A percentile compares a stretch with the other conserved stretches of the same genome.
Conservation (phyloP, 2,113 vertebrate species). For the Anseranas semipalmata region DNA sequence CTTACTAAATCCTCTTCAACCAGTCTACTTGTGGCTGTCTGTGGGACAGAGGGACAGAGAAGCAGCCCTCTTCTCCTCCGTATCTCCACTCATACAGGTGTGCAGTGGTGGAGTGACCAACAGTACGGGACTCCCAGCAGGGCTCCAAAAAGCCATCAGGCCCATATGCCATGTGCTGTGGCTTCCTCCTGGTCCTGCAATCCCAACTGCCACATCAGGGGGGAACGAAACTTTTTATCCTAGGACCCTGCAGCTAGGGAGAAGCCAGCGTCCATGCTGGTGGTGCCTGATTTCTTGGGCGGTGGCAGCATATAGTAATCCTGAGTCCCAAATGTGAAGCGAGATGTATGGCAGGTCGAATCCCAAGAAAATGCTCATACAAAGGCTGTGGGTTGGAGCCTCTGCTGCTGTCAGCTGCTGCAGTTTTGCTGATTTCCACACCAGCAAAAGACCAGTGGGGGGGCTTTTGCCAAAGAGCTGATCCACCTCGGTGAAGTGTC, state of each 20-base stretch:
- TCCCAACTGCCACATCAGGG: background rate
- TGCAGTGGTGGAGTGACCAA: background rate
- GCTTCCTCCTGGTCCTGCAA: background rate
- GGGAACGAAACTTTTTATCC: background rate
- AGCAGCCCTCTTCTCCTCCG: background rate
- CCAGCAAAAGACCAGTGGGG: background rate
- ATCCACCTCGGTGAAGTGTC: background rate
- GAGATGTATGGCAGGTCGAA: background rate
- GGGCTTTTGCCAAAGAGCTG: background rate
- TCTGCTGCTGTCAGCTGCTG: background rate
- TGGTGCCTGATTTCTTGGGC: accelerated
- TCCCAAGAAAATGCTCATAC: background rate
- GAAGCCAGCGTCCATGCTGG: background rate
- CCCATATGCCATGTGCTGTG: background rate
- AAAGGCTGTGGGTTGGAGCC: background rate
- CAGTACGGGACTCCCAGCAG: background rate
- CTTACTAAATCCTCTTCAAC: background rate
- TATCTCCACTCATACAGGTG: background rate
- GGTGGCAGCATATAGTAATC: background rate
- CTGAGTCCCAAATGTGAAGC: background rate
- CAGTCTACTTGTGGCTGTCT: background rate
- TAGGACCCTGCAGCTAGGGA: too few species aligned
- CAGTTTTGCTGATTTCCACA: background rate
- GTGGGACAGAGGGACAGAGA: background rate
- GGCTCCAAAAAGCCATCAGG: background rate